Base-by-base conservation (phyloP, 1,140 invertebrate species). In the Drosophila santomea region DNA sequence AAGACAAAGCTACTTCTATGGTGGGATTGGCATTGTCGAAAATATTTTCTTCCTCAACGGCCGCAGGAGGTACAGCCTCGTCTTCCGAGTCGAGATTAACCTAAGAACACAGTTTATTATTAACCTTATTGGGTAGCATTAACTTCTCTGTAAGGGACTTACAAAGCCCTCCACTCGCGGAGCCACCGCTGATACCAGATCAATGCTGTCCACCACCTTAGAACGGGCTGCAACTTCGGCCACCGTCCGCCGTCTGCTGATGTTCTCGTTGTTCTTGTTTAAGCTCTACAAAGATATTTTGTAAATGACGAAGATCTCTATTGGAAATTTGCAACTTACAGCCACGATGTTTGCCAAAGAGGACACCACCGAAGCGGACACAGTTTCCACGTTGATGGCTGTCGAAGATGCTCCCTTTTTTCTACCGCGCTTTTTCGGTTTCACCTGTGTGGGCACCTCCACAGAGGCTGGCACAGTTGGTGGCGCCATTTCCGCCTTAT, bases 81-180 rank as follows among this genome's bases (percentile, higher is more conserved):
- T 64, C 80, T 56, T 91, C 90, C 1, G 90, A 91, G 28, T 91
- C 75, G 0, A 91, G 60, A n/a, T 76, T 78, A 7, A 91, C 41
- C 79, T 88, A 25, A 0, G 41, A 1, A 14, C 28, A 4, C 17
- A 14, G n/a, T 5, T n/a, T 12, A 15, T 17, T 47, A 8, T 2
- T 41, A 15, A 1, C 11, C 25, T 47, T 43, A 20, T 17, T 0
- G 2, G 23, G 0, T 11, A 12, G 12, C 5, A 39, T 0, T 0
- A 17, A 0, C 7, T 25, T 3, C 1, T 20, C 14, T 4, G 4
- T 10, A 2, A 3, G 7, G 7, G 2, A 69, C 79, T 88, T 74
- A 91, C 88, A 32, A 81, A 78, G 10, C 90, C 90, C 41, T 91
- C 90, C 0, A 91, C 48, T 10, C 59, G 74, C 0, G 82, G 77